phyloP scores from a whole-genome alignment of 2,888 invertebrate genomes.

The Drosophila anomalata region DNA sequence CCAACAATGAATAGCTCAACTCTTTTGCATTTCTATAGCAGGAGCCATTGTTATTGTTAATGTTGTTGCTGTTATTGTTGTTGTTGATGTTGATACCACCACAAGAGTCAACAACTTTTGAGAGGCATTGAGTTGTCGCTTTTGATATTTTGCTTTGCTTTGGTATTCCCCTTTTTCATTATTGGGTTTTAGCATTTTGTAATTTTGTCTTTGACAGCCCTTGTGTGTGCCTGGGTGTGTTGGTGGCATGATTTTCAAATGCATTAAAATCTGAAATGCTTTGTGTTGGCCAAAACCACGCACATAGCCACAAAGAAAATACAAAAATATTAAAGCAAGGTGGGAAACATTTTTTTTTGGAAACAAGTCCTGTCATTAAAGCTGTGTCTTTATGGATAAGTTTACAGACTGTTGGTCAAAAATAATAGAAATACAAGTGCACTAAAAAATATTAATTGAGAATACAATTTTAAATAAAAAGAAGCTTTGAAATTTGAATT shows the following conservation, averaged over 20 bases:
- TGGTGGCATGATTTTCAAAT: constrained; percentile 49
- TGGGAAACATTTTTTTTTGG: constrained; percentile 30
- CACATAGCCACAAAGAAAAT: constrained; percentile 30
- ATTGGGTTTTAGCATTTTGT: constrained; percentile 51
- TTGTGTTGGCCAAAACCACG: constrained; percentile 52
- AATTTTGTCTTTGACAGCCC: constrained; percentile 68
- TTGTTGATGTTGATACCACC: too few relatives aligned
- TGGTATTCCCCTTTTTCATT: constrained; percentile 3
- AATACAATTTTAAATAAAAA: neutral
- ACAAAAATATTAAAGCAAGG: constrained; percentile 12
- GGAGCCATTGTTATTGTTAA: neutral
- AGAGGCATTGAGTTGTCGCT: constrained; percentile 49
- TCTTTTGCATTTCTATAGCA: constrained; percentile 29
- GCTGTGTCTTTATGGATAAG: constrained; percentile 62
- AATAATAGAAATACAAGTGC: neutral
- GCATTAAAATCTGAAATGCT: constrained; percentile 51
- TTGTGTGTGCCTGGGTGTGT: constrained; percentile 47
- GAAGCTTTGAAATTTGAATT: neutral
- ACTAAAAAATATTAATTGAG: too few relatives aligned
- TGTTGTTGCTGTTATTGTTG: constrained; percentile 17
- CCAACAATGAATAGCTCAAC: constrained; percentile 30
- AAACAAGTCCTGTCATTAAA: constrained; percentile 61
- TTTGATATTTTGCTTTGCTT: constrained; percentile 31
- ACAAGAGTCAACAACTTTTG: constrained; percentile 47
- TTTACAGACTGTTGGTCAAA: constrained; percentile 54